Percentiles rank a stretch among this genome's conserved stretches.
Evolutionary conservation across 2,797 vertebrate genomes (phyloP).

Genomic region (Rhabdophis nuchalis): DNA sequence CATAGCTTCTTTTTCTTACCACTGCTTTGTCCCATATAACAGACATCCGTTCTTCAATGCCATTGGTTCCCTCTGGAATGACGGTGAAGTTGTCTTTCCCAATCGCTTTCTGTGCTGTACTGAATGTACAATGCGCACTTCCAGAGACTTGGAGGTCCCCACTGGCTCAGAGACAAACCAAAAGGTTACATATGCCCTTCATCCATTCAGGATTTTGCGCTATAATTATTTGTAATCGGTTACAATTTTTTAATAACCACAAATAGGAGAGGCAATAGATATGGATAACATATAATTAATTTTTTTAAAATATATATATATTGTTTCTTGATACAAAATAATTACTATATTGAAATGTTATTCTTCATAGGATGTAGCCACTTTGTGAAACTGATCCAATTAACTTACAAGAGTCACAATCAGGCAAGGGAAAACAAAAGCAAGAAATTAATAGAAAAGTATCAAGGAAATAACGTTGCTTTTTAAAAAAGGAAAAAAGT

Average conservation of each 20-base stretch:
- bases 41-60: slow-evolving; percentile 92
- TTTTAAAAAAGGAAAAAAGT: background rate
- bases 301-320: background rate
- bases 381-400: background rate
- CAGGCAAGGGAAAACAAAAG: background rate
- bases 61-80: slow-evolving; percentile 95
- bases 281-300: background rate
- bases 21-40: slow-evolving; percentile 98
- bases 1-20: slow-evolving; percentile 70
- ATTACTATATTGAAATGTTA: background rate
- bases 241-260: background rate
- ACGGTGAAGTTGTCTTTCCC: slow-evolving; percentile 97
- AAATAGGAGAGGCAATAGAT: background rate
- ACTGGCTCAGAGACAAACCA: slow-evolving; percentile 65
- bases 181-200: background rate
- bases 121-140: slow-evolving; percentile 96
- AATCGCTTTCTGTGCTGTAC: slow-evolving; percentile 94
- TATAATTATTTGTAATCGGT: background rate
- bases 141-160: slow-evolving; percentile 92
- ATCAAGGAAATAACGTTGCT: background rate
- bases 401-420: background rate
- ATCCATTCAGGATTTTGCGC: background rate
- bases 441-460: background rate
- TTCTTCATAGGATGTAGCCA: background rate
- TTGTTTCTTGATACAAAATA: background rate